These are phyloP conservation scores for Acanthosepion esculentum DNA, from an alignment of 2,888 invertebrate genomes.

Conservation along the genomic window DNA sequence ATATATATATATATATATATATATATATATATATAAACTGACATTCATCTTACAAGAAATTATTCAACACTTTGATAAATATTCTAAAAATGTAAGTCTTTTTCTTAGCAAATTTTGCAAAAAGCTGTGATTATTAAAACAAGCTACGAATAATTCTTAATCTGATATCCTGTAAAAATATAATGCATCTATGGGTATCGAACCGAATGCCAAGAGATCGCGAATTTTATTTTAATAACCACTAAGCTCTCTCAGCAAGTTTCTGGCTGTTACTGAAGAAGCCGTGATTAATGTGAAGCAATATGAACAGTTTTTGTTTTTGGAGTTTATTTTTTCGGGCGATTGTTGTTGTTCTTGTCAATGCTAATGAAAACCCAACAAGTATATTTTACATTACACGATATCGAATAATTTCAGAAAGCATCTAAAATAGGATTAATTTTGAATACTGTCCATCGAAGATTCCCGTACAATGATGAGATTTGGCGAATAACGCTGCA, in stretches of 20 bases:
- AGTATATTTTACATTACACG: not conserved
- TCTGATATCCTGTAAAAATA: no score
- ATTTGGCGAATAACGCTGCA: not conserved
- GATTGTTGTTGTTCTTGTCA: not conserved
- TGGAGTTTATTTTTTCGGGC: no score
- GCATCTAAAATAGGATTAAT: not conserved
- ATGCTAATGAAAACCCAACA: conserved; percentile 2
- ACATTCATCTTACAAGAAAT: no score
- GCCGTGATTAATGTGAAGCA: not conserved
- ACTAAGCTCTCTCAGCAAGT: not conserved
- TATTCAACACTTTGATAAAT: no score
- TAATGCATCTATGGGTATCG: not conserved
- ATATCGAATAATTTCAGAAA: not conserved
- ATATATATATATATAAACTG: no score
- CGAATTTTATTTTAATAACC: not conserved
- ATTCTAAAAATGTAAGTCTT: no score
- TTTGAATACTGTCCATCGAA: not conserved
- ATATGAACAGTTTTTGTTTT: not conserved
- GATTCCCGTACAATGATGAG: not conserved
- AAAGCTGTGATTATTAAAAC: no score
- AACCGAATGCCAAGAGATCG: not conserved
- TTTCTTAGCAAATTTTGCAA: no score
- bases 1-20: no score
- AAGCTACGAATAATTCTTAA: no score
- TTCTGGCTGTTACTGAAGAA: not conserved